Percentiles rank a stretch among this genome's conserved stretches.
Evolutionary conservation across 2,797 vertebrate genomes (phyloP).

Genomic region (Myotis planiceps): DNA sequence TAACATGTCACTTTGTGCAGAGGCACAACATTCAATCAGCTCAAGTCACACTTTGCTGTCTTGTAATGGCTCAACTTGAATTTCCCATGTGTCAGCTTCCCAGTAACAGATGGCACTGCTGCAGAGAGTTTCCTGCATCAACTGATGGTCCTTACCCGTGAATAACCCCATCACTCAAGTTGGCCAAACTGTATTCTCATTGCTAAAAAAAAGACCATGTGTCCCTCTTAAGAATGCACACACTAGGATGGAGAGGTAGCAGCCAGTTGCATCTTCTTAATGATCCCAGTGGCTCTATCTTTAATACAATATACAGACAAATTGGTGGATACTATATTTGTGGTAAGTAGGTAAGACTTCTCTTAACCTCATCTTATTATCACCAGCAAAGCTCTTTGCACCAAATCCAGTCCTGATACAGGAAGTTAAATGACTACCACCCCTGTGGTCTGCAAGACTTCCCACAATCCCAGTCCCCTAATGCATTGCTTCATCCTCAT

Average conservation of each 20-base stretch:
- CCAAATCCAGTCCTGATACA: not conserved
- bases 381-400: not conserved
- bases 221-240: not conserved
- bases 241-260: not conserved
- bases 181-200: not conserved
- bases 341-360: not conserved
- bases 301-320: not conserved
- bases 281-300: not conserved
- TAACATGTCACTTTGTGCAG: not conserved
- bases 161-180: not conserved
- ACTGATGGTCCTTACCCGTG: not conserved
- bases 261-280: not conserved
- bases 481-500: not conserved
- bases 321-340: not conserved
- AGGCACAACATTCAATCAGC: slow-evolving; percentile 6
- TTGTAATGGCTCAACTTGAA: not conserved
- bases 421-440: not conserved
- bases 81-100: not conserved
- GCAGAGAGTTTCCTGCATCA: not conserved
- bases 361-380: not conserved
- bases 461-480: not conserved
- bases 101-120: not conserved
- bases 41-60: not conserved
- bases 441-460: not conserved
- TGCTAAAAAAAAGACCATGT: not conserved